A percentile compares a stretch with the other conserved stretches of the same genome.
Conservation (phyloP, 2,888 invertebrate genomes). For the Aradus depressus region DNA sequence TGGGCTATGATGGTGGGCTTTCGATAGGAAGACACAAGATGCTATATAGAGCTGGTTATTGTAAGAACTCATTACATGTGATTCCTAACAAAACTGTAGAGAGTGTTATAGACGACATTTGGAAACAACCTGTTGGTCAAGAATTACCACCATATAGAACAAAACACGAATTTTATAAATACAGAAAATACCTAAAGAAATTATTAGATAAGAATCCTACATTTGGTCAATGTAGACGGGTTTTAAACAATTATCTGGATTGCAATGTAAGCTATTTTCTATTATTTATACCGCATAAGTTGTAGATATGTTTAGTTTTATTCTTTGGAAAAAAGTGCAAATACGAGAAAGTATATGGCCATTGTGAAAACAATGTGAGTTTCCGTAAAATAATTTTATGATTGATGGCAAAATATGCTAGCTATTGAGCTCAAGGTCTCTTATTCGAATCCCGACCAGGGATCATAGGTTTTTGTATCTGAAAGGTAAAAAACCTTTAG, state of each 20-base stretch:
- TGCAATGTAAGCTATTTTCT: not conserved
- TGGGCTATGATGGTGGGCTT: not conserved
- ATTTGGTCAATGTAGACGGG: not conserved
- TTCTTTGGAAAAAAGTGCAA: no score
- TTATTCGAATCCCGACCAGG: no score
- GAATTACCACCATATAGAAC: not conserved
- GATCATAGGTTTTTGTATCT: no score
- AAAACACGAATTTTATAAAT: not conserved
- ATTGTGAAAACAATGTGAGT: no score
- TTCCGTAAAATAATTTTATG: no score
- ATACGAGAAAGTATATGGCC: no score
- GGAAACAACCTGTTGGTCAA: constrained; percentile 1
- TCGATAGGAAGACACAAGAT: not conserved
- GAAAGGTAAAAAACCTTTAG: no score
- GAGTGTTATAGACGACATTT: not conserved
- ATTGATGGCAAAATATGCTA: no score
- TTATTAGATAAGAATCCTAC: not conserved
- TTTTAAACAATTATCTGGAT: not conserved
- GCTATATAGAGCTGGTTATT: not conserved
- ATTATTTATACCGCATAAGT: not conserved
- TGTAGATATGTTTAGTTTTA: no score
- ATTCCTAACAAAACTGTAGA: not conserved
- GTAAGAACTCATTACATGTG: not conserved
- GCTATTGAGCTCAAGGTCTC: no score
- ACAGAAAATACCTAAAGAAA: not conserved